Conservation (phyloP, 2,797 vertebrate species). For the Sternarchorhynchus goeldii region DNA sequence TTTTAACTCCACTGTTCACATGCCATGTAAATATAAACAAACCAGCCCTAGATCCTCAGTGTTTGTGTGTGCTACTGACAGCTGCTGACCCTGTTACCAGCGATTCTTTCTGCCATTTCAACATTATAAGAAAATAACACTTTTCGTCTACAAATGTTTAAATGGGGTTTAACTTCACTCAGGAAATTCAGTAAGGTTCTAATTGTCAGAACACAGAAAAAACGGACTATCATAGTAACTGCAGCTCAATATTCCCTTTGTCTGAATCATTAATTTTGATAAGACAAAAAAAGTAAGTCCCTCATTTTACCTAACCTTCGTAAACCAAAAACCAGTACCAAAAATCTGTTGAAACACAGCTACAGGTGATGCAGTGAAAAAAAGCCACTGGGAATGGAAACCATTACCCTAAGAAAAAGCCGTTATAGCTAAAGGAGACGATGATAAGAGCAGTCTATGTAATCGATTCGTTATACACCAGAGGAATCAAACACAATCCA, state of each 20-base stretch:
- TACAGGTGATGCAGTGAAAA: conserved; percentile 47
- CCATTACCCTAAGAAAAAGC: conserved; percentile 17
- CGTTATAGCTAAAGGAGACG: neutral
- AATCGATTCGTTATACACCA: conserved; percentile 3
- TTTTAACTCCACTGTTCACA: neutral
- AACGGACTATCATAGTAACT: too few relatives aligned
- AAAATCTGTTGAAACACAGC: conserved; percentile 35
- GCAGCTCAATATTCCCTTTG: neutral
- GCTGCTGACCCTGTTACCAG: neutral
- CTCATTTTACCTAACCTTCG: conserved; percentile 9
- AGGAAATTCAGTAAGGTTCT: neutral
- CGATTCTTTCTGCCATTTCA: too few relatives aligned
- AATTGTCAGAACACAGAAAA: too few relatives aligned
- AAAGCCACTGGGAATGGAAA: neutral
- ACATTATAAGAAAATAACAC: neutral
- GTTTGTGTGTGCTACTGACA: neutral
- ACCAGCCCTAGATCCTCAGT: neutral
- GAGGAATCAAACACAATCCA: neutral
- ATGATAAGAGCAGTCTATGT: too few relatives aligned
- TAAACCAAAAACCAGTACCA: neutral
- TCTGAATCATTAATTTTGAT: neutral
- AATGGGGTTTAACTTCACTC: neutral
- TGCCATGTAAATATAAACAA: too few relatives aligned
- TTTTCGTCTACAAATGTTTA: neutral
- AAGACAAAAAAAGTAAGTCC: neutral